Conservation (phyloP, 2,888 invertebrate species). For the Acanthosoma haemorrhoidale region DNA sequence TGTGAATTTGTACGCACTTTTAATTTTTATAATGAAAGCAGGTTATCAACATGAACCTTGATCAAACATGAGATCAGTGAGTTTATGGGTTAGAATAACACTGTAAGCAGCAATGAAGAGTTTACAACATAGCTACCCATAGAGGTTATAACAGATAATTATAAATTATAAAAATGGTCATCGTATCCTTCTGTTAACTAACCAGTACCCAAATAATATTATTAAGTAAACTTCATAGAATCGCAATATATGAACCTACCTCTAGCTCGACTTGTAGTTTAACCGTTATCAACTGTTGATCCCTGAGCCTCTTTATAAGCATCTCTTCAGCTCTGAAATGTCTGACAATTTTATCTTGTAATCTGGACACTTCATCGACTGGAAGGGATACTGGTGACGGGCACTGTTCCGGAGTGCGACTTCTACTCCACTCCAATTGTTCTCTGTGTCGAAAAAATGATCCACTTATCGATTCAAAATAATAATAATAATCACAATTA, state of each 20-base stretch:
- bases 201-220: too few species aligned
- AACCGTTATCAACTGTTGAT: conserved; percentile 56
- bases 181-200: too few species aligned
- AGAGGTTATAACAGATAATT: too few species aligned
- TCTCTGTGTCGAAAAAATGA: conserved; percentile 47
- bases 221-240: too few species aligned
- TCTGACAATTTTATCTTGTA: conserved; percentile 56
- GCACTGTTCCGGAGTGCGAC: conserved; percentile 47
- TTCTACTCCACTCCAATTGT: conserved; percentile 50
- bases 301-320: conserved; percentile 38
- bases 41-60: too few species aligned
- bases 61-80: too few species aligned
- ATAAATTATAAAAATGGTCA: too few species aligned
- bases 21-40: too few species aligned
- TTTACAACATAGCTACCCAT: neutral
- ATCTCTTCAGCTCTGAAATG: conserved; percentile 66
- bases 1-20: too few species aligned
- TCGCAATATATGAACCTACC: too few species aligned
- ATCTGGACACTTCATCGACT: conserved; percentile 53
- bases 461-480: neutral
- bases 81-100: too few species aligned
- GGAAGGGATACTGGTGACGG: conserved; percentile 48
- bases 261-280: conserved; percentile 59
- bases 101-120: neutral
- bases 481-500: neutral